These are phyloP conservation scores for Liparis tanakae DNA, from an alignment of 2,797 vertebrate genomes.

Conservation along the genomic window DNA sequence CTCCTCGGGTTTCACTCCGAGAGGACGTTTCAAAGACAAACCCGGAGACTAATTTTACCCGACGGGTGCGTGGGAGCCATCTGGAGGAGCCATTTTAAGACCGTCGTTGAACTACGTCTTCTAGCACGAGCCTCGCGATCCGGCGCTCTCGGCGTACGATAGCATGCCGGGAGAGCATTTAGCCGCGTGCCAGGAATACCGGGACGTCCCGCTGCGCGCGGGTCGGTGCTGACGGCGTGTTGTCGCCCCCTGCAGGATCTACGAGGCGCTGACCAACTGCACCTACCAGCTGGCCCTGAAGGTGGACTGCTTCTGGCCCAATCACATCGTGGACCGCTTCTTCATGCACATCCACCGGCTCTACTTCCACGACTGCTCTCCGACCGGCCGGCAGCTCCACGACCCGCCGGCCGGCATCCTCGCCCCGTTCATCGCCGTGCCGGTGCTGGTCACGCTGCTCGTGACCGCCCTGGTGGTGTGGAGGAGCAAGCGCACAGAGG, in stretches of 20 bases:
- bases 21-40: constrained; percentile 52
- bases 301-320: constrained; percentile 90
- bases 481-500: constrained; percentile 87
- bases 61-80: neutral
- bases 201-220: neutral
- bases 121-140: neutral
- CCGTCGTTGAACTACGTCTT: neutral
- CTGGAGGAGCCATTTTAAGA: neutral
- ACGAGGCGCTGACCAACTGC: constrained; percentile 87
- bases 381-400: constrained; percentile 81
- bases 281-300: constrained; percentile 80
- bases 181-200: neutral
- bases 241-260: constrained; percentile 81
- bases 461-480: constrained; percentile 89
- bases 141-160: neutral
- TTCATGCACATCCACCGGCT: constrained; percentile 83
- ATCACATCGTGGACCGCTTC: constrained; percentile 84
- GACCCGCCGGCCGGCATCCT: constrained; percentile 86
- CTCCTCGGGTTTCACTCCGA: constrained; percentile 15
- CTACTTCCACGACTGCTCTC: constrained; percentile 87
- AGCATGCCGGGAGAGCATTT: neutral
- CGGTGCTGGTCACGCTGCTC: constrained; percentile 86
- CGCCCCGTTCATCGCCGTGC: constrained; percentile 86
- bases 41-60: neutral
- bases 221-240: constrained; percentile 3